A percentile compares a stretch with the other conserved stretches of the same genome.
phyloP scores from a whole-genome alignment of 2,113 vertebrate genomes.

The Megalops atlanticus region DNA sequence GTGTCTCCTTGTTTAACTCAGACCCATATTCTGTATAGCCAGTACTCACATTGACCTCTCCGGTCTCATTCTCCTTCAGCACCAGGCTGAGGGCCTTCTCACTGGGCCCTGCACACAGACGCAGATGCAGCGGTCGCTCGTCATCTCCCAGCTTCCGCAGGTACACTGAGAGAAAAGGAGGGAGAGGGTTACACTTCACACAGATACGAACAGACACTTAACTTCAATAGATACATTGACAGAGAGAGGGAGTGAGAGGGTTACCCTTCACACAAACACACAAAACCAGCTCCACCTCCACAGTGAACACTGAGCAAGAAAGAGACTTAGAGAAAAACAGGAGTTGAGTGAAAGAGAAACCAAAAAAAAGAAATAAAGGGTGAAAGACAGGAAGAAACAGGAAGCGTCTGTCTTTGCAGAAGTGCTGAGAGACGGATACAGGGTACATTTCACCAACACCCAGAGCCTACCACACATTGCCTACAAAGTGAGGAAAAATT shows the following conservation, averaged over 20 bases:
- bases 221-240: constrained; percentile 74
- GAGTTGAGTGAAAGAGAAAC: not conserved
- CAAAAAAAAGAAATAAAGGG: not conserved
- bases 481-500: not conserved
- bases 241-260: not conserved
- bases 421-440: not conserved
- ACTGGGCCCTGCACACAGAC: constrained; percentile 75
- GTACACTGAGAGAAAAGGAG: constrained; percentile 61
- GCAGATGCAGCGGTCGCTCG: constrained; percentile 74
- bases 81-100: constrained; percentile 78
- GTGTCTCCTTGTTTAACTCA: not conserved
- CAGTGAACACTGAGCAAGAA: not conserved
- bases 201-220: not conserved
- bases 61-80: constrained; percentile 81
- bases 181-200: not conserved
- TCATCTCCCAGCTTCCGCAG: constrained; percentile 74
- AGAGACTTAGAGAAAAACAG: not conserved
- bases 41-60: constrained; percentile 81
- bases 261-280: not conserved
- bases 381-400: not conserved
- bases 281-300: not conserved
- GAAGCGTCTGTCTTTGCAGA: not conserved
- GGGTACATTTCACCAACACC: not conserved
- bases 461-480: too few species aligned
- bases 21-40: too few species aligned